Percentiles rank a stretch among this genome's conserved stretches.
Conservation (phyloP, 64 coral and sea anemone genomes). For the Montipora sp. region DNA sequence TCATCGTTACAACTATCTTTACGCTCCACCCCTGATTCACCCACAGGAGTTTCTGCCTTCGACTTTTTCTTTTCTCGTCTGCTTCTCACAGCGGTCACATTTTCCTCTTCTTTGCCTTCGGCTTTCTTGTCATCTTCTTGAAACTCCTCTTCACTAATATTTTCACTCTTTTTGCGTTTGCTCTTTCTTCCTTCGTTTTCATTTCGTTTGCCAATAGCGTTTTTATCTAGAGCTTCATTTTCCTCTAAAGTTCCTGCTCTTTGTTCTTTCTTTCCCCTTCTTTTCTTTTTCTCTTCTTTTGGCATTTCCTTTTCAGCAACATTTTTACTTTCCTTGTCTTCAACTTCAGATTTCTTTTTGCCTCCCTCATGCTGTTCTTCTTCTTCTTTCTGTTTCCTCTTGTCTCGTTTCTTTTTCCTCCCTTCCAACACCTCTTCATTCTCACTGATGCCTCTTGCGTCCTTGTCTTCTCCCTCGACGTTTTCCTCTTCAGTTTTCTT, state of each 20-base stretch:
- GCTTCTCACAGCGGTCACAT: background rate
- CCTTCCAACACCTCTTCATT: background rate
- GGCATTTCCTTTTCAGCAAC: background rate
- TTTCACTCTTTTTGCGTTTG: constrained; percentile 22
- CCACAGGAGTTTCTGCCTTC: too few species aligned
- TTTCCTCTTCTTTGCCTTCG: constrained; percentile 42
- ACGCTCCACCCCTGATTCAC: too few species aligned
- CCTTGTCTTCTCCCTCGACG: background rate
- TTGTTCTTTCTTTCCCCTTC: background rate
- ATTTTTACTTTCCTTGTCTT: background rate
- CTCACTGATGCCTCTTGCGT: background rate
- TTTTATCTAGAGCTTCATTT: background rate
- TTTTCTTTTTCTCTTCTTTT: constrained; percentile 15
- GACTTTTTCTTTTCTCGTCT: background rate
- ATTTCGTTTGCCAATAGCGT: background rate
- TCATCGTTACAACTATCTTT: too few species aligned
- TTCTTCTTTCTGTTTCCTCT: constrained; percentile 18
- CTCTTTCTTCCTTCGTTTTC: constrained; percentile 1
- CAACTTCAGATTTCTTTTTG: background rate
- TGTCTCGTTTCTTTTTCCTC: constrained; percentile 31
- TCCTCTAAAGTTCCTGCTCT: background rate
- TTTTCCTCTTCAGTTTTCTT: constrained; percentile 5
- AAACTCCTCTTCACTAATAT: background rate
- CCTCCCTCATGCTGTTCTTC: background rate
- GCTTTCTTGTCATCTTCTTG: constrained; percentile 3